Conservation (phyloP, 2,888 invertebrate genomes). For the Seladonia tumulorum region DNA sequence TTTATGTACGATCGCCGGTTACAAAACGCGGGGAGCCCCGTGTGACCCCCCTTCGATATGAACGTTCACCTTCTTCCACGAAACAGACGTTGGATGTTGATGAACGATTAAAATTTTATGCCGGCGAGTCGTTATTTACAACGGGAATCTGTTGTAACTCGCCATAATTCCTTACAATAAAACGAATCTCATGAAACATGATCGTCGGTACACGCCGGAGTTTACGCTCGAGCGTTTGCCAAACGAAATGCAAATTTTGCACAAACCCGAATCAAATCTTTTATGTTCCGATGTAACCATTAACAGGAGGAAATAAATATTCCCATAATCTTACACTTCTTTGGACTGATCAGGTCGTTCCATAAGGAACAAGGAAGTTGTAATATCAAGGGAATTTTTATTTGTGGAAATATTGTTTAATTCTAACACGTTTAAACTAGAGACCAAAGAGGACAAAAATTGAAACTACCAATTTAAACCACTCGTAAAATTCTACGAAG, state of each 20-base stretch:
- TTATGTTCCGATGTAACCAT: neutral
- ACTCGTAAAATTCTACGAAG: too few relatives aligned
- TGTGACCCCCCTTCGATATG: constrained; percentile 6
- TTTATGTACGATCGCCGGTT: constrained; percentile 21
- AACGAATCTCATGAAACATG: neutral
- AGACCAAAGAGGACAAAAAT: too few relatives aligned
- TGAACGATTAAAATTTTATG: constrained; percentile 15
- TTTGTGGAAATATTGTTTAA: neutral
- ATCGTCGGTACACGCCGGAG: neutral
- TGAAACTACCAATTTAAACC: neutral
- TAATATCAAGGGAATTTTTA: neutral
- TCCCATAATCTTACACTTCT: neutral
- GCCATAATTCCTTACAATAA: neutral
- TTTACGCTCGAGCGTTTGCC: neutral
- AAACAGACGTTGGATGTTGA: neutral
- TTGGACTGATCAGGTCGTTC: neutral
- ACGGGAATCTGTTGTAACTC: neutral
- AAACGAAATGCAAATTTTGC: neutral
- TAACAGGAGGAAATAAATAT: neutral
- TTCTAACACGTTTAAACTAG: neutral
- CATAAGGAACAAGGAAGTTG: too few relatives aligned
- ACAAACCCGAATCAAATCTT: neutral
- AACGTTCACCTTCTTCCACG: constrained; percentile 13
- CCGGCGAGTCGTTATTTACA: neutral
- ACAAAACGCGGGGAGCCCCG: constrained; percentile 27